Base-by-base conservation (phyloP, 1,140 invertebrate species). In the Cepaea nemoralis region DNA sequence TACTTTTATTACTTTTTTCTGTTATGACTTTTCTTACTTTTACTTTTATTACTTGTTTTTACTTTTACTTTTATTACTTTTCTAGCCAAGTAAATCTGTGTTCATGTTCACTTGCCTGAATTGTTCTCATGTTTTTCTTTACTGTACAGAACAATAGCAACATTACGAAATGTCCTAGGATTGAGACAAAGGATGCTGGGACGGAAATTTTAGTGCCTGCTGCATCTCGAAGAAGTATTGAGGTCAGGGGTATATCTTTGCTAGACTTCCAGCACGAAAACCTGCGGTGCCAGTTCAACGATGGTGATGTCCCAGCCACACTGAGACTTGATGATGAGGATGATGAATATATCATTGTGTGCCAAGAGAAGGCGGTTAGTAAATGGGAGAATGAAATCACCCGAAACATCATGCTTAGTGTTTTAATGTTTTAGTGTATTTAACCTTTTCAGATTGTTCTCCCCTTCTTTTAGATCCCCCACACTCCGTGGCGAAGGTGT, bases 201-300 rank as follows among this genome's bases (percentile, higher is more conserved):
- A 31, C 39, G 19, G 40, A 74, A 42, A 74, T 74, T 63, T 55
- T 77, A n/a, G 75, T 77, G 31, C 31, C 75, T 55, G n/a, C 75
- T 77, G 75, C 50, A 1, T 59, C 75, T 31, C 16, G 3, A 2
- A 40, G 22, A 39, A 35, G 22, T n/a, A 42, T 77, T 22, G 33
- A 27, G 14, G 50, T 77, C 33, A 40, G 24, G 22, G 66, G 6
- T 31, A 8, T 42, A 0, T 14, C 66, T 45, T 81, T 83, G 19
- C 71, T 83, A 81, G 77, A 83, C 27, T 85, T 84, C 37, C 85
- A 86, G 81, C 69, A n/a, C 55, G 55, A 45, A 3, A 80, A 80
- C 22, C 31, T 85, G 33, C 78, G 75, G 31, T 87, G 87, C 74
- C 82, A 82, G 50, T 88, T 88, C 69, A 85, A 82, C 55, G 45